Evolutionary conservation across 2,888 invertebrate species (phyloP), one percentile per base, ranked within the genome.

Genomic region (Strigamia crassipes): DNA sequence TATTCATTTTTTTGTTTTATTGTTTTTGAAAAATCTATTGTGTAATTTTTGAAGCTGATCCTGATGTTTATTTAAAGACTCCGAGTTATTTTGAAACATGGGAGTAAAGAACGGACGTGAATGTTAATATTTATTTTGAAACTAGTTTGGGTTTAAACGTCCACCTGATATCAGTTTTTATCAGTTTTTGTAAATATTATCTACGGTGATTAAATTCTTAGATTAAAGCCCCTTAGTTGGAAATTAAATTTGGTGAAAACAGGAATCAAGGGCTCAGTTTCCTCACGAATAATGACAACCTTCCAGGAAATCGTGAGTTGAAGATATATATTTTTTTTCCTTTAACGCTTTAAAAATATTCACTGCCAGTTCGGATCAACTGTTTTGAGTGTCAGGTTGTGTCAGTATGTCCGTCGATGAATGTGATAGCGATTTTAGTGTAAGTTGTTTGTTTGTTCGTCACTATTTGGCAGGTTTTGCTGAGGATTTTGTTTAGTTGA

Each of bases 301-400:
- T 73, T 73, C 73, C 73, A 73, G 73, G 73, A 73, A 73, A 73
- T 73, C 10, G 73, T 73, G 27, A 73, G 73, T 73, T 12, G 13
- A 73, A 27, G 31, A 73, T 23, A 27, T 66, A 27, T 66, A 8
- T 73, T 31, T 73, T 73, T 27, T 73, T 56, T n/a, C n/a, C 0
- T n/a, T 15, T n/a, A n/a, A n/a, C 21, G 9, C 10, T 6, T 73
- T 27, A 31, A 12, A n/a, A 27, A 66, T 12, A 31, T 27, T 73
- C n/a, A 73, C 27, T 73, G 38, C 38, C 8, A 38, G 38, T 31
- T 27, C 23, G 73, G 73, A n/a, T 66, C 12, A 66, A 3, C 23
- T 51, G 4, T 1, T 66, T 23, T 66, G 23, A 66, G 18, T 66
- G 61, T 66, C 18, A 6, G 18, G 46, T n/a, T n/a, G 46, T 46